phyloP scores from a whole-genome alignment of 2,113 vertebrate genomes.

The Connochaetes taurinus region DNA sequence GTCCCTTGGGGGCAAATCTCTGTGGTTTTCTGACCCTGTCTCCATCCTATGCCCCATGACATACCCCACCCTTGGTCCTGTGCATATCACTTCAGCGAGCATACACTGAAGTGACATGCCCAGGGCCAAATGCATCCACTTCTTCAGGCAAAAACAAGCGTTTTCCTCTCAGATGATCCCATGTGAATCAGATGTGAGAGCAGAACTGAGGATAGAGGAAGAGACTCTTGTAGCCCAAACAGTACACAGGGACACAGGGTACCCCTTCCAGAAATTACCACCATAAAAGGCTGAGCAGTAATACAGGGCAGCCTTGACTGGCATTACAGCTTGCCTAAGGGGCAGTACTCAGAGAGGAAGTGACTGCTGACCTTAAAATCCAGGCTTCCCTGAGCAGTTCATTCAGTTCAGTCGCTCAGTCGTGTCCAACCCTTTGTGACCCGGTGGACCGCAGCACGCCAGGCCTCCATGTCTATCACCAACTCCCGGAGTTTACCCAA shows the following conservation, averaged over 20 bases:
- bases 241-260: not conserved
- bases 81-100: not conserved
- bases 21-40: not conserved
- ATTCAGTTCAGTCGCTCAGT: not conserved
- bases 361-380: constrained; percentile 32
- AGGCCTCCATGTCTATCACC: not conserved
- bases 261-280: not conserved
- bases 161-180: not conserved
- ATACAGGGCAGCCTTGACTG: not conserved
- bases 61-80: not conserved
- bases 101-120: not conserved
- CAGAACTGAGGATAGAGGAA: not conserved
- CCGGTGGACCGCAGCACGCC: fast-evolving
- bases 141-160: not conserved
- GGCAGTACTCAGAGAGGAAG: not conserved
- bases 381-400: not conserved
- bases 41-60: not conserved
- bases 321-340: not conserved
- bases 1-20: too few species aligned
- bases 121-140: not conserved
- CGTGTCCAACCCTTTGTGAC: fast-evolving
- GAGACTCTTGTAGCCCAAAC: not conserved
- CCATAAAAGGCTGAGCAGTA: not conserved
- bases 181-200: not conserved
- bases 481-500: not conserved